Base-by-base conservation (phyloP, 2,888 invertebrate genomes). In the Pegoplata infirma region DNA sequence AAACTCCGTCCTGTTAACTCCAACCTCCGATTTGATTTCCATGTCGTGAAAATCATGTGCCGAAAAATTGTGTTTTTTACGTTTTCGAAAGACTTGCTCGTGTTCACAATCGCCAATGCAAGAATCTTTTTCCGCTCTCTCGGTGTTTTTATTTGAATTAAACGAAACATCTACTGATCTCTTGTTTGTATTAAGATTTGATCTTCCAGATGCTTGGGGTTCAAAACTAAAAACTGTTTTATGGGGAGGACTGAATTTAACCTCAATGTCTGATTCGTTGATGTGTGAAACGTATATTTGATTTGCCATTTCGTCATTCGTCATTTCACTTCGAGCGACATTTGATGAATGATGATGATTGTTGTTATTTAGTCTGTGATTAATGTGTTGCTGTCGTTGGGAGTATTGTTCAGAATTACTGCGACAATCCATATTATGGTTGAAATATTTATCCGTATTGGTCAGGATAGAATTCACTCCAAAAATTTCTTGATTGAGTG, bases 401-500 rank as follows among this genome's bases (percentile, higher is more conserved):
- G 16, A 6, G n/a, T 40, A n/a, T 40, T 40, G 36, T 8, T 56
- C 61, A 25, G 17, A 16, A 40, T 47, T 63, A 17, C 44, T 56
- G n/a, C 40, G 21, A 17, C 61, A 61, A 10, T 68, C 68, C 2
- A 68, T 36, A 53, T 61, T 68, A 16, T 55, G 61, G 32, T 21
- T 49, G 3, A 58, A 69, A 63, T 69, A 76, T 14, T 76, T 69
- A 12, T 76, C 75, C 5, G 75, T 14, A 51, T 76, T 76, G n/a
- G 7, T 76, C 1, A 69, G 44, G 14, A 64, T 19, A n/a, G 49
- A 23, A 10, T 76, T 76, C 1, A 63, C 68, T 0, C 40, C 44
- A 28, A 69, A 76, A 12, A 63, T 44, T 8, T 76, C 68, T 32
- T 49, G 75, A 0, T 56, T 25, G 1, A 53, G 17, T 6, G 53